Percentiles rank a stretch among this genome's conserved stretches.
Conservation (phyloP, 2,888 invertebrate genomes). For the Mimas tiliae region DNA sequence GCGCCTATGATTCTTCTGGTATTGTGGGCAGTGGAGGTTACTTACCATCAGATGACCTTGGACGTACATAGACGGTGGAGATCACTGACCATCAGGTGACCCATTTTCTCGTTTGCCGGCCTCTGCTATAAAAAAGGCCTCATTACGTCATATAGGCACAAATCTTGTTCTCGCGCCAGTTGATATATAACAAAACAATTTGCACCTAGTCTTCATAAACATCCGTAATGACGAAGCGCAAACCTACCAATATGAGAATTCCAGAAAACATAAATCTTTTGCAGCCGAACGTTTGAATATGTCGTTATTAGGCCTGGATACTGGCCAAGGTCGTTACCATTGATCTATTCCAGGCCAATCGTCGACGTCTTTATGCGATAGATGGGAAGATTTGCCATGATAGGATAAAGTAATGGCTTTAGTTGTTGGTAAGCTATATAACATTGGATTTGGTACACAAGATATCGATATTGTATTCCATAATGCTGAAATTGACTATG, state of each 20-base stretch:
- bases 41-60: no score
- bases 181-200: constrained; percentile 8
- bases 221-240: constrained; percentile 29
- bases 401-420: constrained; percentile 6
- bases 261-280: constrained; percentile 48
- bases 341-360: constrained; percentile 38
- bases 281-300: constrained; percentile 52
- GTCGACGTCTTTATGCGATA: constrained; percentile 27
- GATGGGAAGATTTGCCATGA: constrained; percentile 11
- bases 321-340: constrained; percentile 45
- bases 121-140: not conserved
- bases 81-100: no score
- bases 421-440: constrained; percentile 3
- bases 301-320: constrained; percentile 54
- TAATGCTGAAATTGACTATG: not conserved
- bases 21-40: no score
- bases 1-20: no score
- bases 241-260: constrained; percentile 33
- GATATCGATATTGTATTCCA: not conserved
- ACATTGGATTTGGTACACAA: not conserved
- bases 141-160: not conserved
- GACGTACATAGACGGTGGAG: no score
- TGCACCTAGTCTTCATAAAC: constrained; percentile 30
- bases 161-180: not conserved
- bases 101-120: no score